Evolutionary conservation across 2,797 vertebrate species (phyloP).

Genomic region (Graptemys geographica): DNA sequence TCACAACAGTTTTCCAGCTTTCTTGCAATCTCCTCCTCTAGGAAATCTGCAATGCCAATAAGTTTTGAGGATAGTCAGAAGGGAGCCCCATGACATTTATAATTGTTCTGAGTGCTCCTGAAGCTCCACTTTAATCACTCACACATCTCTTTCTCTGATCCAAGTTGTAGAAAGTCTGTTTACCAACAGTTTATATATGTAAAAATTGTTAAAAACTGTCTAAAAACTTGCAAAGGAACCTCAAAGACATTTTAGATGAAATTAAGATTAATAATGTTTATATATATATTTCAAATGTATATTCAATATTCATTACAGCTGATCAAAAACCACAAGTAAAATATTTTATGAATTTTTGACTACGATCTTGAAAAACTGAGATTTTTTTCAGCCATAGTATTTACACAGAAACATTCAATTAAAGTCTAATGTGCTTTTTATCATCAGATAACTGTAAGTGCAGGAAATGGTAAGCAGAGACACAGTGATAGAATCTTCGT

Average conservation of each 20-base stretch:
- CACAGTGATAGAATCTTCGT: not conserved
- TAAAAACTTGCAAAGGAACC: not conserved
- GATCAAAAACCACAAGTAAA: not conserved
- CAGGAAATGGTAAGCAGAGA: not conserved
- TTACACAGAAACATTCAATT: not conserved
- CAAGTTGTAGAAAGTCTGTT: not conserved
- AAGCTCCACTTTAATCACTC: not conserved
- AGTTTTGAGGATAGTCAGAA: not conserved
- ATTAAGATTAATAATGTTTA: not conserved
- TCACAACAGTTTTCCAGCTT: not conserved
- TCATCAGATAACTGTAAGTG: not conserved
- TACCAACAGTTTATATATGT: not conserved
- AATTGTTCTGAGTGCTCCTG: not conserved
- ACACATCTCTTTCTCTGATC: not conserved
- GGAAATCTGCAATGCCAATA: not conserved
- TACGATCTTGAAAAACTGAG: not conserved
- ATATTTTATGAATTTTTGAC: not conserved
- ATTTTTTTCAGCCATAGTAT: not conserved
- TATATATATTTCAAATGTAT: too few relatives aligned
- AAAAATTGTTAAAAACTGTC: not conserved
- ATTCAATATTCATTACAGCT: not conserved
- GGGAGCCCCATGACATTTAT: not conserved
- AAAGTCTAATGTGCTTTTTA: not conserved
- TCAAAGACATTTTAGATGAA: not conserved
- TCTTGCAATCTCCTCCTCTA: not conserved